Evolutionary conservation across 2,113 vertebrate genomes (phyloP), one percentile per base, ranked within the genome.

Genomic region (Canis aureus): DNA sequence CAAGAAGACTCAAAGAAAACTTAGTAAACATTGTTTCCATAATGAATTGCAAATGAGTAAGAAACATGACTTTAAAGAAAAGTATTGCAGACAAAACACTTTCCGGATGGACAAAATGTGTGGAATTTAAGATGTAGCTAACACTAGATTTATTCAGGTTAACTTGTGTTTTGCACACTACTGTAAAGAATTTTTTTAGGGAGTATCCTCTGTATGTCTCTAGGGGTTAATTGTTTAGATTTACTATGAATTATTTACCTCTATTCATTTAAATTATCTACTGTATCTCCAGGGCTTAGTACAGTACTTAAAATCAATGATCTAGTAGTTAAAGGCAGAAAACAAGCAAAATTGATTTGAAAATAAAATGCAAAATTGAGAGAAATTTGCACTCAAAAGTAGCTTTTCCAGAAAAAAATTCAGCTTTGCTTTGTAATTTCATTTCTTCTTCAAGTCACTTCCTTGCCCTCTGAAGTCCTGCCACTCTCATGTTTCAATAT

Each of bases 31-130:
- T 2, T 73, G 25, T 0, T 71, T 83, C 11, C 19, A 67, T 78
- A 27, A 89, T 89, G 74, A 93, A 59, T 20, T 66, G 5, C 32
- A 90, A 93, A 92, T 76, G 15, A 89, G 2, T 71, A 82, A 49
- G 55, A 89, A 94, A 49, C 12, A 59, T 85, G 43, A 43, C 55
- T 96, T 89, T 80, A 89, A 96, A 92, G 11, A 29, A 29, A 82
- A 53, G 9, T 62, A 82, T 22, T 74, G 1, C 10, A 71, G 8
- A 20, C 43, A 62, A 62, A 83, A 89, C 22, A 17, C 13, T 66
- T 93, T 97, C 81, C 27, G 16, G 17, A 67, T 69, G 20, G n/a
- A 57, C 16, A 55, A 93, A 62, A 73, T n/a, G 17, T 57, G 13
- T 29, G 62, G 43, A 11, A 0, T 49, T 90, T 57, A 90, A 78